These are phyloP conservation scores for Antheraea pernyi DNA, from an alignment of 1,140 invertebrate genomes.

Conservation along the genomic window DNA sequence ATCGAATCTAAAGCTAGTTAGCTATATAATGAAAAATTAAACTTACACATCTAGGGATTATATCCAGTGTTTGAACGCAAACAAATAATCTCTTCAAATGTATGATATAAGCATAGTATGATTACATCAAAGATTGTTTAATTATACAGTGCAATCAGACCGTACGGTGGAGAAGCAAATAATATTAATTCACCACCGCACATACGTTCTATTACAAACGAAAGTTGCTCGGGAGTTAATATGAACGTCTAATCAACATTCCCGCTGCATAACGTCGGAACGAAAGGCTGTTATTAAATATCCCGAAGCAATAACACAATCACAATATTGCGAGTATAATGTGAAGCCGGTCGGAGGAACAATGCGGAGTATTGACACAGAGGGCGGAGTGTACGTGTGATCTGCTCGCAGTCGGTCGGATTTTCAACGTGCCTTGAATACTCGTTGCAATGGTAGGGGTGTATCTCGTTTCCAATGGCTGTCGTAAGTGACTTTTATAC, in stretches of 20 bases:
- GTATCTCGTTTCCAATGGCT: constrained; percentile 7
- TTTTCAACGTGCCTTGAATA: constrained; percentile 19
- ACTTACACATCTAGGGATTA: too few species aligned
- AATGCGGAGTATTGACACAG: constrained; percentile 53
- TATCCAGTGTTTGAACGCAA: too few species aligned
- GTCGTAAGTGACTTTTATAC: background rate
- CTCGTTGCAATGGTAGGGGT: constrained; percentile 8
- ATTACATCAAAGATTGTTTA: background rate
- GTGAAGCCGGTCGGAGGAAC: constrained; percentile 25
- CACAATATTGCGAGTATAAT: constrained; percentile 13
- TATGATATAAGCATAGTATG: too few species aligned
- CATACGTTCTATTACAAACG: background rate
- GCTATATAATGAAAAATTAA: too few species aligned
- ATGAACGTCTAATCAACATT: background rate
- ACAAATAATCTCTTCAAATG: too few species aligned
- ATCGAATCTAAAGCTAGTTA: too few species aligned
- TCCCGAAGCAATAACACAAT: background rate
- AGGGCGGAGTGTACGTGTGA: constrained; percentile 24
- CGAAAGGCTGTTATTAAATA: constrained; percentile 5
- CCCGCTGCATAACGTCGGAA: constrained; percentile 26
- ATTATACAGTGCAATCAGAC: background rate
- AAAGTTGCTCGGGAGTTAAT: background rate
- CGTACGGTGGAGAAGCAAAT: background rate
- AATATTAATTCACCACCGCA: background rate
- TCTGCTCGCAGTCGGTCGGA: constrained; percentile 5